phyloP scores from a whole-genome alignment of 2,888 invertebrate species.

The Chaetogeoica ovagalla region DNA sequence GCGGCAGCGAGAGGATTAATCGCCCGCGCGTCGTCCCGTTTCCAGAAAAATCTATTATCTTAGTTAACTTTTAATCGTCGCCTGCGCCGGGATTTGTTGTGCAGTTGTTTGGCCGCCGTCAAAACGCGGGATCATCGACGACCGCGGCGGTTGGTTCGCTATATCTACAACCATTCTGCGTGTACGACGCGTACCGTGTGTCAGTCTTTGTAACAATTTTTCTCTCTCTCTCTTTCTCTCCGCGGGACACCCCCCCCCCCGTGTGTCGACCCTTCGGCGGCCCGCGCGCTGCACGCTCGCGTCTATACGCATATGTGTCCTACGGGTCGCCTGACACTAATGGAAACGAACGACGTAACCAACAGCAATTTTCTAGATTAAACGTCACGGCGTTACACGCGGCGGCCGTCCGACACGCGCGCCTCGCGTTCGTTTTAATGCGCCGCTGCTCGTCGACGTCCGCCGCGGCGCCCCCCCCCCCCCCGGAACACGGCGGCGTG shows the following conservation, averaged over 20 bases:
- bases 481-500: too few species aligned
- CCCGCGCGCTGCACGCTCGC: background rate
- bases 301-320: slow-evolving; percentile 56
- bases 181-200: too few species aligned
- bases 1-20: slow-evolving; percentile 10
- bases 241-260: too few species aligned
- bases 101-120: slow-evolving; percentile 15
- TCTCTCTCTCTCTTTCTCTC: slow-evolving; percentile 9
- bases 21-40: background rate
- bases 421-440: slow-evolving; percentile 30
- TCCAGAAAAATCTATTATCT: slow-evolving; percentile 33
- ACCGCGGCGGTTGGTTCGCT: background rate
- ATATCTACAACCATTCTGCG: too few species aligned
- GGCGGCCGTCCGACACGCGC: slow-evolving; percentile 38
- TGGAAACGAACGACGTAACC: slow-evolving; percentile 66
- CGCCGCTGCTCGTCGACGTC: background rate
- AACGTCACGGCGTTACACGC: slow-evolving; percentile 61
- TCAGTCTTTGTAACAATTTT: slow-evolving; percentile 20
- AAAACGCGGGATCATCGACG: slow-evolving; percentile 38
- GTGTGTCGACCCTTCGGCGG: background rate
- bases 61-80: slow-evolving; percentile 47
- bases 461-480: background rate
- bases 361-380: slow-evolving; percentile 68
- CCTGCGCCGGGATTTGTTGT: background rate
- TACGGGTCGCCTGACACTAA: slow-evolving; percentile 63